A percentile compares a stretch with the other conserved stretches of the same genome.
Conservation (phyloP, 2,113 vertebrate genomes). For the Proterorhinus semilunaris region DNA sequence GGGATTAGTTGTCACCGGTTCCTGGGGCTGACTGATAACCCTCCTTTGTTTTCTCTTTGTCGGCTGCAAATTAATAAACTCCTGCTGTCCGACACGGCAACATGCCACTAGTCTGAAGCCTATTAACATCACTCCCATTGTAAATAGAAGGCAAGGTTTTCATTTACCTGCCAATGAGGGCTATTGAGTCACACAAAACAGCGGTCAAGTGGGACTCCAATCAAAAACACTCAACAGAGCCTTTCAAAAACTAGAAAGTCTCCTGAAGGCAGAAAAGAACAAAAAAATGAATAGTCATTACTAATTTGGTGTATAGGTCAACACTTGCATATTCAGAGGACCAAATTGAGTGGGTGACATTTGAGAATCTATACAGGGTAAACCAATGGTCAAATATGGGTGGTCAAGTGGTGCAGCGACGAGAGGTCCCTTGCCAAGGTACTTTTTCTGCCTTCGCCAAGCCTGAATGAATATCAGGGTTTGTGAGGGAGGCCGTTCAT, state of each 20-base stretch:
- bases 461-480: neutral
- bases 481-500: neutral
- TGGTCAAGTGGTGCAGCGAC: neutral
- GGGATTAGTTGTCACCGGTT: conserved; percentile 1
- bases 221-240: neutral
- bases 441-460: neutral
- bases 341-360: neutral
- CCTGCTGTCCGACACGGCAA: neutral
- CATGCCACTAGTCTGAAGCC: conserved; percentile 5
- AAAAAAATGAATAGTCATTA: neutral
- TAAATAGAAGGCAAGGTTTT: conserved; percentile 7
- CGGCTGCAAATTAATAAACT: conserved; percentile 12
- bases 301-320: neutral
- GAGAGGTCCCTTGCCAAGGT: neutral
- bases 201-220: neutral
- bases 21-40: conserved; percentile 18
- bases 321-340: neutral
- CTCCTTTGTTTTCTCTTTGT: conserved; percentile 3
- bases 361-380: neutral
- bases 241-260: neutral
- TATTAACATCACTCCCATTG: conserved; percentile 10
- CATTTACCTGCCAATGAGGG: conserved; percentile 4
- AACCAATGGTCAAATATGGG: neutral
- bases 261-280: neutral
- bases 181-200: conserved; percentile 1